Conservation (phyloP, 2,888 invertebrate species). For the Spilarctia lutea region DNA sequence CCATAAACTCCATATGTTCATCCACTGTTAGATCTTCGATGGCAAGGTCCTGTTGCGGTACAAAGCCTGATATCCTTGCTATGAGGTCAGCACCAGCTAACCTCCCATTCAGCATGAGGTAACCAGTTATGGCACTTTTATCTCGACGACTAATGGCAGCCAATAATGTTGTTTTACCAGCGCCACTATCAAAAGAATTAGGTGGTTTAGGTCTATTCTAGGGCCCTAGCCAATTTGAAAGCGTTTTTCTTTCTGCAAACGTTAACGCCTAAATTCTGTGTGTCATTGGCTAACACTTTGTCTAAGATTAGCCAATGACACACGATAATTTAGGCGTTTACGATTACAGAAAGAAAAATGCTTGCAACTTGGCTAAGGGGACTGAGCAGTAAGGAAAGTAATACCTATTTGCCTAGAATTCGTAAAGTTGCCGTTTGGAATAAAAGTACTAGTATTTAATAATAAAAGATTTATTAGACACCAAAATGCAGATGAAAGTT, state of each 20-base stretch:
- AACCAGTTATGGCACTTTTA: slow-evolving; percentile 89
- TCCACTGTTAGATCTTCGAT: slow-evolving; percentile 92
- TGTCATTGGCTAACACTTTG: too few relatives aligned
- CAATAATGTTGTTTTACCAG: slow-evolving; percentile 91
- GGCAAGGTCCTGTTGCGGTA: slow-evolving; percentile 94
- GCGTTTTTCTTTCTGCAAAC: too few relatives aligned
- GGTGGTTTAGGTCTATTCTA: not conserved
- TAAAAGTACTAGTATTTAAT: too few relatives aligned
- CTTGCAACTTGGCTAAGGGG: too few relatives aligned
- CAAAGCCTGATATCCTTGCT: slow-evolving; percentile 92
- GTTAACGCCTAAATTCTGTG: too few relatives aligned
- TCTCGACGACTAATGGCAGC: slow-evolving; percentile 91
- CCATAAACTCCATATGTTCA: slow-evolving; percentile 96
- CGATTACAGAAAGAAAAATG: too few relatives aligned
- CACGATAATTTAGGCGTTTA: too few relatives aligned
- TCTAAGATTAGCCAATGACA: too few relatives aligned
- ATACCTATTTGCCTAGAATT: not conserved
- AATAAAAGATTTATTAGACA: too few relatives aligned
- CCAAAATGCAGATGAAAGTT: too few relatives aligned
- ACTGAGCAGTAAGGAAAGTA: not conserved
- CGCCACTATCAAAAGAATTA: slow-evolving; percentile 85
- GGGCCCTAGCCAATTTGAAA: too few relatives aligned
- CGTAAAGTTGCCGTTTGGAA: too few relatives aligned
- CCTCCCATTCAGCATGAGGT: slow-evolving; percentile 90
- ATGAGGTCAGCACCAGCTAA: slow-evolving; percentile 88